phyloP scores from a whole-genome alignment of 1,140 invertebrate species.

The Aphelenchoides fujianensis region DNA sequence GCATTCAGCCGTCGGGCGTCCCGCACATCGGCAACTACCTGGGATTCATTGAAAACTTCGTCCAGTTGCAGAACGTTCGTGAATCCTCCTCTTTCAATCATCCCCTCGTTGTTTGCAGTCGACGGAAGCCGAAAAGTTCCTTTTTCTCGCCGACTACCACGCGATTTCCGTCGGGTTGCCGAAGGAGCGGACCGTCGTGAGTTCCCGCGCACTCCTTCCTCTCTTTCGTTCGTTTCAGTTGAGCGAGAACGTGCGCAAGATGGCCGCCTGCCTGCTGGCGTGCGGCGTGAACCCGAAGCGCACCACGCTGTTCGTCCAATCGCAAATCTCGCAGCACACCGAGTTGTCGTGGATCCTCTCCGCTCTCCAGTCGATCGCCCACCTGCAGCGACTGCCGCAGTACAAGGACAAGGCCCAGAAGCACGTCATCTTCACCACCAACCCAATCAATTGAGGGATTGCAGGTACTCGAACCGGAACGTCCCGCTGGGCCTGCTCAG shows the following conservation, averaged over 20 bases:
- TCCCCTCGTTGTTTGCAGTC: too few relatives aligned
- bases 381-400: slow-evolving; percentile 79
- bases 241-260: slow-evolving; percentile 71
- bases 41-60: slow-evolving; percentile 83
- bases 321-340: slow-evolving; percentile 74
- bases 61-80: slow-evolving; percentile 74
- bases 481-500: slow-evolving; percentile 80
- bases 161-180: slow-evolving; percentile 74
- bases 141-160: slow-evolving; percentile 89
- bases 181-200: slow-evolving; percentile 69
- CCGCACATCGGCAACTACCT: slow-evolving; percentile 95
- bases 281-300: slow-evolving; percentile 83
- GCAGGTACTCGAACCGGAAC: slow-evolving; percentile 68
- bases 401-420: slow-evolving; percentile 70
- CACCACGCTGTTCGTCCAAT: slow-evolving; percentile 81
- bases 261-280: slow-evolving; percentile 80
- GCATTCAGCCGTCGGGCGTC: slow-evolving; percentile 89
- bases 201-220: slow-evolving; percentile 2
- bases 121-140: slow-evolving; percentile 68
- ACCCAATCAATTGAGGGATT: slow-evolving; percentile 11
- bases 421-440: slow-evolving; percentile 10
- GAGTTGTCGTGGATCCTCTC: slow-evolving; percentile 84
- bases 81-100: too few relatives aligned
- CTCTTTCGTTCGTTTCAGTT: slow-evolving; percentile 37
- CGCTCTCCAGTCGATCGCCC: slow-evolving; percentile 78